These are phyloP conservation scores for Strongylocentrotus purpuratus DNA, from an alignment of 35 echinoderm and acorn worm genomes.

Conservation along the genomic window DNA sequence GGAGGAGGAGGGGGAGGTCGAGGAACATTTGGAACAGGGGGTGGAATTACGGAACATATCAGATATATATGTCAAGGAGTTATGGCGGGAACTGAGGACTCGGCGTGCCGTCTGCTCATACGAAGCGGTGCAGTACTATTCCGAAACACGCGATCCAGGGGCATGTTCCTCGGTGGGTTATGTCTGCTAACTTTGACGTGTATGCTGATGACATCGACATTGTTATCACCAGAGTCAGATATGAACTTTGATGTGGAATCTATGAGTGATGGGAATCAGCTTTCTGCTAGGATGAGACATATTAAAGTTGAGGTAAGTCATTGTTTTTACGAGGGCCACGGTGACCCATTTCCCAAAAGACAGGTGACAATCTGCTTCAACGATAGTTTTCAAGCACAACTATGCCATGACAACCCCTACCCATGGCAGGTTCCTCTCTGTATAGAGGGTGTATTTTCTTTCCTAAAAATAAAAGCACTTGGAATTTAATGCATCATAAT, in stretches of 20 bases:
- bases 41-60: not conserved
- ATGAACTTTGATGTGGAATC: not conserved
- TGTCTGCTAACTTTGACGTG: not conserved
- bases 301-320: not conserved
- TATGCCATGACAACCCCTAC: too few relatives aligned
- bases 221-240: not conserved
- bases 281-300: not conserved
- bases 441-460: too few relatives aligned
- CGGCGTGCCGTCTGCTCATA: not conserved
- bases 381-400: too few relatives aligned
- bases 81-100: not conserved
- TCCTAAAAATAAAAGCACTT: too few relatives aligned
- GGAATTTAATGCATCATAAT: too few relatives aligned
- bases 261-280: not conserved
- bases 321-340: not conserved
- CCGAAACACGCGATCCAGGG: not conserved
- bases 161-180: not conserved
- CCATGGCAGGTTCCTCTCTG: too few relatives aligned
- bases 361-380: too few relatives aligned
- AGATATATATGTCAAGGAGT: not conserved
- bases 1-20: not conserved
- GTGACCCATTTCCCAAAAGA: not conserved
- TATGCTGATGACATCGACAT: not conserved
- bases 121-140: not conserved
- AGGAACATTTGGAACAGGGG: not conserved